Base-by-base conservation (phyloP, 1,140 invertebrate genomes). In the Neuroterus valhalla region DNA sequence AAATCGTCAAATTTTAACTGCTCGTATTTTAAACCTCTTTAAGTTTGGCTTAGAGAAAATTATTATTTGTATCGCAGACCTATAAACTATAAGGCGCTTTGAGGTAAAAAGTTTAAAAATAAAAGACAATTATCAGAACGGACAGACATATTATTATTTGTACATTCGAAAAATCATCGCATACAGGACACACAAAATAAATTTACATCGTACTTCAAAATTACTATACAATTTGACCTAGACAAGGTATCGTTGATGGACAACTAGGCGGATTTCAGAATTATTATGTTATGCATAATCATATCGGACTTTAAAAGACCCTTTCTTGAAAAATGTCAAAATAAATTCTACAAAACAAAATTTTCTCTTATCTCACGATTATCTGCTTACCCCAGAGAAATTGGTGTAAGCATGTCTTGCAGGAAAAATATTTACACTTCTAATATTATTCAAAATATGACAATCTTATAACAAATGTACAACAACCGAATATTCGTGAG, bases 401-500 rank as follows among this genome's bases (percentile, higher is more conserved):
- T 10, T 55, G 19, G 45, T 69, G 44, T 55, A 62, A 48, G 48
- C 17, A 52, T 43, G 5, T 42, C 66, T 50, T 62, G 42, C 67
- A 68, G 26, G 42, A 26, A 73, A 72, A 77, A 68, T 78, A 76
- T 78, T 52, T 82, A 82, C 75, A 82, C 74, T 71, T 79, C 52
- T 77, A 79, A 78, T 72, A 42, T 83, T 82, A 84, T 82, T 81
- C 77, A 82, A 82, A 84, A 82, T 84, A 84, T 80, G 69, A 78
- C 71, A 71, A 79, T 70, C 66, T 78, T 73, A 46, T 80, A 75
- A 75, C 46, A 76, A 62, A 76, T 71, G 44, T 70, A 71, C 69
- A 72, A 70, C 75, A 50, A 50, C 68, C 70, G 26, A 50, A 14
- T 62, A 66, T 43, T 38, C 48, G 45, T 66, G 46, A 74, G 70